Evolutionary conservation across 2,113 vertebrate species (phyloP).

Genomic region (Elachura formosa): DNA sequence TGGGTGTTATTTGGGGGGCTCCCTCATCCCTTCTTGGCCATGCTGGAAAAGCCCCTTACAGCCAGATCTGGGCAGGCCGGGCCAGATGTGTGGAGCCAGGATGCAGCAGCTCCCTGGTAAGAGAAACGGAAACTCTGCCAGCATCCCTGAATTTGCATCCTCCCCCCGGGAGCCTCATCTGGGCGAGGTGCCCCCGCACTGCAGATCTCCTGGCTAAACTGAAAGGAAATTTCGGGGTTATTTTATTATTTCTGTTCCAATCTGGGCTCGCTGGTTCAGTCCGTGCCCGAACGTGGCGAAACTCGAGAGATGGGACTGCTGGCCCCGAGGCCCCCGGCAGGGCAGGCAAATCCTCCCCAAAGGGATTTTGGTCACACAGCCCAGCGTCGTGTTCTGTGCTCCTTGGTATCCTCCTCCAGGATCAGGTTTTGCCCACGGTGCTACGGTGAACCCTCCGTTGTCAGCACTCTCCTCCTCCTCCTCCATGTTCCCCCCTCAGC

Average conservation of each 20-base stretch:
- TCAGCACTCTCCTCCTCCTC: slow-evolving; percentile 12
- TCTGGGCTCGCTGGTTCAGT: background rate
- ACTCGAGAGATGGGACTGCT: background rate
- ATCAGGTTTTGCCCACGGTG: background rate
- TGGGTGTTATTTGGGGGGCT: background rate
- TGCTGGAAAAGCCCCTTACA: rapidly evolving
- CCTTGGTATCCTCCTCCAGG: background rate
- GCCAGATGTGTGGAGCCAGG: slow-evolving; percentile 10
- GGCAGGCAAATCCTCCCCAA: background rate
- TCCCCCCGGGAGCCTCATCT: background rate
- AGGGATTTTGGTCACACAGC: background rate
- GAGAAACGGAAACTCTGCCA: background rate
- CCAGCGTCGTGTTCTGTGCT: rapidly evolving
- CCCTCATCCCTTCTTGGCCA: rapidly evolving
- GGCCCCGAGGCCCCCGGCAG: rapidly evolving
- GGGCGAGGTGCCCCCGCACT: background rate
- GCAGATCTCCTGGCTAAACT: background rate
- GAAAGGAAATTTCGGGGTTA: background rate
- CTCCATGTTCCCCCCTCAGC: background rate
- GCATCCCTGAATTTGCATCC: background rate
- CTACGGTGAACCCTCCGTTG: background rate
- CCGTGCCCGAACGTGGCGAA: rapidly evolving
- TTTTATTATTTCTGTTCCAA: background rate
- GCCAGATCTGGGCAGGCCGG: background rate
- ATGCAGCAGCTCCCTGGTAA: background rate